Base-by-base conservation (phyloP, 1,140 invertebrate species). In the Listronotus oregonensis region DNA sequence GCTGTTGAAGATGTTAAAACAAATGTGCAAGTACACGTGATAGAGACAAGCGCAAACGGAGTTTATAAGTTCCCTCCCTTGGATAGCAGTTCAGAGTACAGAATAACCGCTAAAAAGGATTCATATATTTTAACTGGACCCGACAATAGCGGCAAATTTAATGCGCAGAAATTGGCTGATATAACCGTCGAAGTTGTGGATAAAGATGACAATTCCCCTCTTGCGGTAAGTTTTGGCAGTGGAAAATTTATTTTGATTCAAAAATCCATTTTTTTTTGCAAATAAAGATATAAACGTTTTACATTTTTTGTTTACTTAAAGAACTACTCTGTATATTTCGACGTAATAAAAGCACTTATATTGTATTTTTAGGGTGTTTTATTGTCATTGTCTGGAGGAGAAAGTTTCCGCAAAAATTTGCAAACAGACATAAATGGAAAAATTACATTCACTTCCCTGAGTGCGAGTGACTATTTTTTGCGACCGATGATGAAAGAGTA, bases 401-500 rank as follows among this genome's bases (percentile, higher is more conserved):
- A 88, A 70, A 88, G 89, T 77, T 98, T 96, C 80, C 85, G 96
- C 9, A 93, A 92, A 74, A 98, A 96, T 79, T 89, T 91, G 73
- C 83, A 91, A 7, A 94, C 93, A 0, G 86, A 87, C n/a, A 82
- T 85, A 3, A 84, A 89, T 71, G 96, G 94, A 1, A 83, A 83
- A 68, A 86, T 97, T 66, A 82, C 85, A 7, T 96, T 98, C 79
- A 84, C 88, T 51, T 93, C 91, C 14, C 82, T 99, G 12, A 89
- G 90, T 32, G 93, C 96, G 1, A 43, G 58, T 31, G 89, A 96
- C 75, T 99, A 98, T 81, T 98, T 94, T 79, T 80, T 98, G 43
- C 86, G 93, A 65, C 93, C 96, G 1, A 93, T 98, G 87, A 90
- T 98, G 88, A 98, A 98, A 79, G 96, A 99, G 80, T 99, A 96